Percentiles rank a stretch among this genome's conserved stretches.
Conservation (phyloP, 2,113 vertebrate species). For the Rutilus rutilus region DNA sequence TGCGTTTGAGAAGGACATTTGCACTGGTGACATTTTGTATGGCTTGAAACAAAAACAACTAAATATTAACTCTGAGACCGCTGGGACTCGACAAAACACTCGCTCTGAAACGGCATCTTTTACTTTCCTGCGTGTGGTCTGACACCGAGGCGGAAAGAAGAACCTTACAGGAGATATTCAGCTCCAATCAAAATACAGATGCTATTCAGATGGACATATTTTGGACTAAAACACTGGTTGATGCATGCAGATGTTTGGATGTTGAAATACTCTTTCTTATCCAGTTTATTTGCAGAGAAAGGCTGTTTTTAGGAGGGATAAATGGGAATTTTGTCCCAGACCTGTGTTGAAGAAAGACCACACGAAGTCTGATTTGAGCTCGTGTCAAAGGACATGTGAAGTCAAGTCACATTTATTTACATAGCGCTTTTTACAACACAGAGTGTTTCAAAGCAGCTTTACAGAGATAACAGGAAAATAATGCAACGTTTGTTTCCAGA, state of each 20-base stretch:
- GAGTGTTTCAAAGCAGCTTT: no score
- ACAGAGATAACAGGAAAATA: no score
- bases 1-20: background rate
- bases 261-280: background rate
- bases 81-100: background rate
- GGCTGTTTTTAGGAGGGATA: background rate
- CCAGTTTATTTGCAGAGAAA: background rate
- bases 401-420: no score
- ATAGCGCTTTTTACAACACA: no score
- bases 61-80: background rate
- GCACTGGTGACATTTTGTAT: background rate
- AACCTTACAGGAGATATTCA: background rate
- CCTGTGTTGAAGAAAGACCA: background rate
- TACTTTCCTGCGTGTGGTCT: background rate
- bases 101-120: background rate
- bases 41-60: background rate
- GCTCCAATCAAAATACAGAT: slow-evolving; percentile 9
- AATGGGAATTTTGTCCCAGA: background rate
- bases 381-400: no score
- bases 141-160: background rate
- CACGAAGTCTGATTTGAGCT: no score
- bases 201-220: background rate
- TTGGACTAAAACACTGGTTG: background rate
- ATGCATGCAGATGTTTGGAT: background rate
- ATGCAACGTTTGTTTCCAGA: no score